phyloP scores from a whole-genome alignment of 2,888 invertebrate genomes.

The Drosophila hamatofila region DNA sequence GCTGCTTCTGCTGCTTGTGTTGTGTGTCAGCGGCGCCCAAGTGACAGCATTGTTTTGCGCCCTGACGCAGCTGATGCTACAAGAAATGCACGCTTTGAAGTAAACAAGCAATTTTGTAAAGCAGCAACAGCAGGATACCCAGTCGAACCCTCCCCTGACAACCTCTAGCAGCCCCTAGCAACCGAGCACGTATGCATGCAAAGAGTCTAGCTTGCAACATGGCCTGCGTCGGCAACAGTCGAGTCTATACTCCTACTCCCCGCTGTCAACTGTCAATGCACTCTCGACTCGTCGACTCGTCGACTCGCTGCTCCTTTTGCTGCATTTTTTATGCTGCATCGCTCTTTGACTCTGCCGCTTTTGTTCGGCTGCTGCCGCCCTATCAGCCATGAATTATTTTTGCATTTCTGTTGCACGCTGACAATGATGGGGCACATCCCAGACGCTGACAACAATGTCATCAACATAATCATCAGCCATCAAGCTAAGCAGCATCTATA shows the following conservation, averaged over 20 bases:
- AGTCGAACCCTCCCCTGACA: constrained; percentile 6
- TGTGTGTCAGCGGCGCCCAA: constrained; percentile 60
- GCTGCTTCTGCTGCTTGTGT: constrained; percentile 10
- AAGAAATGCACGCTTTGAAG: constrained; percentile 76
- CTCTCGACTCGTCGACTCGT: constrained; percentile 54
- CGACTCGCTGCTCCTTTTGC: constrained; percentile 61
- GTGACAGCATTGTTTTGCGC: constrained; percentile 80
- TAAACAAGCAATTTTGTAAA: constrained; percentile 78
- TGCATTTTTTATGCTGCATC: constrained; percentile 76
- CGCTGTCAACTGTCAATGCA: constrained; percentile 81
- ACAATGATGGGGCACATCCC: constrained; percentile 53
- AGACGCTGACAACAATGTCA: constrained; percentile 71
- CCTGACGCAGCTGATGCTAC: constrained; percentile 75
- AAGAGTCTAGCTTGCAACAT: constrained; percentile 28
- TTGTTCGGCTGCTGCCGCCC: constrained; percentile 59
- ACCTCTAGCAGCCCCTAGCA: constrained; percentile 8
- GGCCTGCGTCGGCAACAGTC: neutral
- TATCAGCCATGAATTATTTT: constrained; percentile 68
- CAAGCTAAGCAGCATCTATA: constrained; percentile 46
- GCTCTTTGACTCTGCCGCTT: constrained; percentile 75
- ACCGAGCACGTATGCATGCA: constrained; percentile 46
- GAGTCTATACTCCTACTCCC: neutral
- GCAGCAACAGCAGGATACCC: constrained; percentile 31
- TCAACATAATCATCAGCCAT: constrained; percentile 72
- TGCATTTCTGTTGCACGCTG: constrained; percentile 51